Conservation (phyloP, 2,113 vertebrate species). For the Variabilichromis moorii region DNA sequence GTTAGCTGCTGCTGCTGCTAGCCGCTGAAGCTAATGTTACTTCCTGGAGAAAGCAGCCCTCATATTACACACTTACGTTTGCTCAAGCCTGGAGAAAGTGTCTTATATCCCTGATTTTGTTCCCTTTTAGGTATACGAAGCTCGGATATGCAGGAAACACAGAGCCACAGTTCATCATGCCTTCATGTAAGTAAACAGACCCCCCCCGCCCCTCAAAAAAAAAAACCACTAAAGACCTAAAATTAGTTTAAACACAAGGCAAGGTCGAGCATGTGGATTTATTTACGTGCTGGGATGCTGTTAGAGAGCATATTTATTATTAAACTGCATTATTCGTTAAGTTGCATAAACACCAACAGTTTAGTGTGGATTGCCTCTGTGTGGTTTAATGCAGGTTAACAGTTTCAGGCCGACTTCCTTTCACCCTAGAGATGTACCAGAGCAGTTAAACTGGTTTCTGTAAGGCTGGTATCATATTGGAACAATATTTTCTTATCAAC, state of each 20-base stretch:
- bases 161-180: constrained; percentile 97
- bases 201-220: neutral
- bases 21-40: constrained; percentile 34
- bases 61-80: neutral
- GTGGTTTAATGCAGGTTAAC: neutral
- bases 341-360: neutral
- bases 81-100: neutral
- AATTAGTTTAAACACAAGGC: neutral
- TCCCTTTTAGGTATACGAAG: constrained; percentile 85
- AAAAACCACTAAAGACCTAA: neutral
- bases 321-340: neutral
- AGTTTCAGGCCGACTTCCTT: neutral
- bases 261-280: neutral
- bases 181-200: constrained; percentile 85
- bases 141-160: constrained; percentile 98
- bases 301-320: neutral
- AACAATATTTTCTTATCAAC: neutral
- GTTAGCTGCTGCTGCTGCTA: neutral
- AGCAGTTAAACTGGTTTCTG: neutral
- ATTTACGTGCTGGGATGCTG: neutral
- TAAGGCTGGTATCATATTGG: neutral
- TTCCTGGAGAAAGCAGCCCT: constrained; percentile 31
- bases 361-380: neutral
- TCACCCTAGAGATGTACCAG: neutral
- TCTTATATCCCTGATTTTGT: neutral